Percentiles rank a stretch among this genome's conserved stretches.
These are phyloP conservation scores for Diarsia mendica DNA, from an alignment of 2,888 invertebrate species.

Conservation along the genomic window DNA sequence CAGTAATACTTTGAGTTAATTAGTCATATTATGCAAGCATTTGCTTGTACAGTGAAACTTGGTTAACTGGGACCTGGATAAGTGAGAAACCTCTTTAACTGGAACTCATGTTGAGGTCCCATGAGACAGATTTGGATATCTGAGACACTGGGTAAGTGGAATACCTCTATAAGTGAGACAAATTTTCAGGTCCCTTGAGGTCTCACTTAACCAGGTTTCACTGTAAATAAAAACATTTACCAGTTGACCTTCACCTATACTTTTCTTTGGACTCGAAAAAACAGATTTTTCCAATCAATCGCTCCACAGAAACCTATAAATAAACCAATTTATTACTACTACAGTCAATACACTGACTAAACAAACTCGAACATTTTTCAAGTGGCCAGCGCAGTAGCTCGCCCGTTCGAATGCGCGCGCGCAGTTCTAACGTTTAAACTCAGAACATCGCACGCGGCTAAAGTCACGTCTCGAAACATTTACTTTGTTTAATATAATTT, in stretches of 20 bases:
- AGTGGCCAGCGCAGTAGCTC: conserved; percentile 27
- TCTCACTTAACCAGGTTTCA: no score
- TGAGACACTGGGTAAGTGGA: no score
- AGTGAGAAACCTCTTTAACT: no score
- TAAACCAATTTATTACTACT: not conserved
- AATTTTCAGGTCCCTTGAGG: no score
- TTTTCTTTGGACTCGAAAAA: not conserved
- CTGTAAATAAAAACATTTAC: not conserved
- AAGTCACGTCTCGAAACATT: conserved; percentile 55
- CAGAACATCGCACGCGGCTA: conserved; percentile 44
- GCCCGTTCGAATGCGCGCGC: conserved; percentile 43
- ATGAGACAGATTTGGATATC: no score
- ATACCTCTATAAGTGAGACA: no score
- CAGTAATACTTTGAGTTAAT: no score
- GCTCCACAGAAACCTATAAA: not conserved
- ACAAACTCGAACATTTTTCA: conserved; percentile 2
- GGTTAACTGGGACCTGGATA: no score
- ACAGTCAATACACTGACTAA: not conserved
- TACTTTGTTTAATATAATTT: conserved; percentile 34
- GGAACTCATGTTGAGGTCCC: no score
- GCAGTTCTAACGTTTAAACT: conserved; percentile 37
- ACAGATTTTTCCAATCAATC: no score
- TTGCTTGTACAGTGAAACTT: no score
- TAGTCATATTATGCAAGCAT: no score
- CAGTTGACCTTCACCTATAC: not conserved